These are phyloP conservation scores for Colossoma macropomum DNA, from an alignment of 2,113 vertebrate genomes.

Conservation along the genomic window DNA sequence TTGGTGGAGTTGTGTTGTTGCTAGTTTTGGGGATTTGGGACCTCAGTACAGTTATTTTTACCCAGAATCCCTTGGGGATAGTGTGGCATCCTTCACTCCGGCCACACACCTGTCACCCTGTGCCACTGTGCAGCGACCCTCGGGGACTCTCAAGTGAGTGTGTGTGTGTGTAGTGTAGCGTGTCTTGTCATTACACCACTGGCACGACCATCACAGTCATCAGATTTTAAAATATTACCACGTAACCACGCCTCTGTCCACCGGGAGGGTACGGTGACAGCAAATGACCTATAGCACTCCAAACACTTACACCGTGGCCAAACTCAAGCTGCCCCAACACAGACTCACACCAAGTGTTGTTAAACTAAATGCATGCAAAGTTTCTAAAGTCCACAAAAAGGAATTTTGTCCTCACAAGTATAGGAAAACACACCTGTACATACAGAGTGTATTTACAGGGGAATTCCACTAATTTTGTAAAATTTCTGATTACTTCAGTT, in stretches of 20 bases:
- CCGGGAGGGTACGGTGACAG: conserved; percentile 3
- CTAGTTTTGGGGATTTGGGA: not conserved
- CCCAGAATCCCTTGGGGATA: not conserved
- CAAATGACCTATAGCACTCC: not conserved
- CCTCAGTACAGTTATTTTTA: not conserved
- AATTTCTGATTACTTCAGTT: too few relatives aligned
- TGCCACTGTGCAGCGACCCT: not conserved
- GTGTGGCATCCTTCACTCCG: conserved; percentile 16
- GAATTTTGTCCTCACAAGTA: not conserved
- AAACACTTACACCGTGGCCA: not conserved
- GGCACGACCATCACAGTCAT: not conserved
- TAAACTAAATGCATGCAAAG: not conserved
- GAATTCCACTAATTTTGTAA: too few relatives aligned
- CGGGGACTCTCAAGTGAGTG: conserved; percentile 10
- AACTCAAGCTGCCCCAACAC: not conserved
- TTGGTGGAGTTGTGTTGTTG: not conserved
- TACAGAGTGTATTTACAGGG: not conserved
- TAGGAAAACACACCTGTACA: not conserved
- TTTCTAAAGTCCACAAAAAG: not conserved
- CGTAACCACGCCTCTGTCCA: not conserved
- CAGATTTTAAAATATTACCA: conserved; percentile 24
- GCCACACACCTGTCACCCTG: conserved; percentile 18
- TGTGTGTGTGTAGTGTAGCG: not conserved
- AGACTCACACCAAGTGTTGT: not conserved
- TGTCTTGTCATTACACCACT: conserved; percentile 12